Base-by-base conservation (phyloP, 2,888 invertebrate genomes). In the Trichogramma evanescens region DNA sequence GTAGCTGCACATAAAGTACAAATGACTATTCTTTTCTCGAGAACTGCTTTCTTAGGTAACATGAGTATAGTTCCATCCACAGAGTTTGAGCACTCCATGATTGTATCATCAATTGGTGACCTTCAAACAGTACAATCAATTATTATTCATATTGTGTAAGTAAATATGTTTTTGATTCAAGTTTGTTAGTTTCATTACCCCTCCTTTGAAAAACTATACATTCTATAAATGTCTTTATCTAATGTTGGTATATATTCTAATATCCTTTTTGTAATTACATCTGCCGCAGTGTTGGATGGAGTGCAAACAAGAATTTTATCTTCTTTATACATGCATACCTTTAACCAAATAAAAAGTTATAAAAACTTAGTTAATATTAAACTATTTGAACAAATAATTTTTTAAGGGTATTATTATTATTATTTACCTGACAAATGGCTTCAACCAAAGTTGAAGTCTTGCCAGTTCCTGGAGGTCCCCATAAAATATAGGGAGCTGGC, bases 381-480 rank as follows among this genome's bases (percentile, higher is more conserved):
- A 52, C 56, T 3, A 50, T 53, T 41, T 43, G 9, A 9, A 50
- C 9, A 38, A 42, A 49, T 49, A 8, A n/a, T 48, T 38, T 42
- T 42, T 46, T 38, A 10, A 58, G 8, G 10, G 50, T 10, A 55
- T 50, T n/a, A 49, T 43, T 46, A 50, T 40, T 8, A 26, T 48
- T 50, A 50, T 52, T 67, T 67, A 88, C 80, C 76, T 89, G 89
- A 57, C 84, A 77, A 52, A 89, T 83, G 5, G 86, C 79, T 76
- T 90, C 89, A 2, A 88, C 86, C 6, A 89, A 68, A 1, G 89
- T 89, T 1, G 86, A 81, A 0, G 89, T 89, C 76, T 89, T 89
- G 52, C 89, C 88, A 10, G 88, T 87, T 63, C 93, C 94, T 53
- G 94, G 93, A 46, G 94, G 94, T 2, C 94, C 94, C 78, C 88